Evolutionary conservation across 2,888 invertebrate genomes (phyloP).

Genomic region (Stenoptilia bipunctidactyla): DNA sequence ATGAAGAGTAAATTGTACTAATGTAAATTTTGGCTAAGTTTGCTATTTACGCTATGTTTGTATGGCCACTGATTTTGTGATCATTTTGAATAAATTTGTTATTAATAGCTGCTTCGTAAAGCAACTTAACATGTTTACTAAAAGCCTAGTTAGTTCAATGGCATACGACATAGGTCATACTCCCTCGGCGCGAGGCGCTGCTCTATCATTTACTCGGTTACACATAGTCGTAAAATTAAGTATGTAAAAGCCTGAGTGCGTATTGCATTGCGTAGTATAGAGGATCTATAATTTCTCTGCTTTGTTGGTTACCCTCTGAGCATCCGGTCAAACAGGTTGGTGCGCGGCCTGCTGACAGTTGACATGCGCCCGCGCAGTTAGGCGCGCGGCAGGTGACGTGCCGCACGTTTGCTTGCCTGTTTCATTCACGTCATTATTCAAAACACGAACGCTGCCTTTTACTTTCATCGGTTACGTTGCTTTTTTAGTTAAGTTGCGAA

Average conservation of each 20-base stretch:
- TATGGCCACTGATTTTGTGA: too few relatives aligned
- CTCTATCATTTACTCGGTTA: background rate
- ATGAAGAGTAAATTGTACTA: too few relatives aligned
- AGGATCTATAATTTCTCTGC: slow-evolving; percentile 10
- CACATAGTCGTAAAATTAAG: background rate
- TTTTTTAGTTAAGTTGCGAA: slow-evolving; percentile 1
- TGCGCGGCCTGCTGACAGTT: slow-evolving; percentile 42
- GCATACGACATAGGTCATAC: too few relatives aligned
- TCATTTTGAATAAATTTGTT: too few relatives aligned
- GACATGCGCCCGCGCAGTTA: slow-evolving; percentile 33
- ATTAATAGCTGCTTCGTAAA: too few relatives aligned
- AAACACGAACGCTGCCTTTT: slow-evolving; percentile 23
- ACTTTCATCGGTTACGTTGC: slow-evolving; percentile 17
- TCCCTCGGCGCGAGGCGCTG: too few relatives aligned
- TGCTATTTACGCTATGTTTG: too few relatives aligned
- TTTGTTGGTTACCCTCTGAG: slow-evolving; percentile 37
- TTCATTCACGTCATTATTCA: slow-evolving; percentile 18
- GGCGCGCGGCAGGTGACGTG: slow-evolving; percentile 41
- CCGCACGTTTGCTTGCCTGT: slow-evolving; percentile 26
- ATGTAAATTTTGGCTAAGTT: too few relatives aligned
- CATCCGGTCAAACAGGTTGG: slow-evolving; percentile 53
- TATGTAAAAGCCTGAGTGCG: slow-evolving; percentile 1
- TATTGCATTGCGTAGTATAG: slow-evolving; percentile 12
- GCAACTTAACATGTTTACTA: too few relatives aligned
- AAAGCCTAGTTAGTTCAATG: too few relatives aligned